A percentile compares a stretch with the other conserved stretches of the same genome.
These are phyloP conservation scores for Hydractinia echinata DNA, from an alignment of 30 jellyfish, hydroid and myxozoan species.

Conservation along the genomic window DNA sequence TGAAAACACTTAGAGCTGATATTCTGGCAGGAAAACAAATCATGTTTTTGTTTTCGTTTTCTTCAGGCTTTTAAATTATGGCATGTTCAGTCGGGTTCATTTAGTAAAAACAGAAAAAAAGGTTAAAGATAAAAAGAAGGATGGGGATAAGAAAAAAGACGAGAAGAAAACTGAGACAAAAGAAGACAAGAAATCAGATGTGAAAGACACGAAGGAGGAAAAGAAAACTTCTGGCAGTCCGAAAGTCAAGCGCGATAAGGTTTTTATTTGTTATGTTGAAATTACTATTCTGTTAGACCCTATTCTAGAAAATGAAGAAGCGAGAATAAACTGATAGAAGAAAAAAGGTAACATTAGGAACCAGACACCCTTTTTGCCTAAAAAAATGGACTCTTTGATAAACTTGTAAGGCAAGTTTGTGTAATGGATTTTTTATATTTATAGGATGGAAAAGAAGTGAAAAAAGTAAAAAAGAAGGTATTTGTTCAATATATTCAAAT, in stretches of 20 bases:
- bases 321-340: too few relatives aligned
- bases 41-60: background rate
- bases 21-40: too few relatives aligned
- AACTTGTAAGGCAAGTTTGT: background rate
- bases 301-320: too few relatives aligned
- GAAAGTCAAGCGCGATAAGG: slow-evolving; percentile 3
- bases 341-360: too few relatives aligned
- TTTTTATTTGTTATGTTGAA: background rate
- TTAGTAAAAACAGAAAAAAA: slow-evolving; percentile 62
- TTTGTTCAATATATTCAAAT: background rate
- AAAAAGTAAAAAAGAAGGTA: slow-evolving; percentile 37
- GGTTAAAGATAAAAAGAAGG: slow-evolving; percentile 50
- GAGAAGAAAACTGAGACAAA: slow-evolving; percentile 38
- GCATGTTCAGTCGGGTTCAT: slow-evolving; percentile 68
- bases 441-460: slow-evolving; percentile 35
- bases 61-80: slow-evolving; percentile 23
- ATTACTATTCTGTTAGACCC: background rate
- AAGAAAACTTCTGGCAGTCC: slow-evolving; percentile 33
- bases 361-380: too few relatives aligned
- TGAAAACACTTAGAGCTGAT: too few relatives aligned
- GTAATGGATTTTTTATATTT: background rate
- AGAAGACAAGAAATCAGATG: slow-evolving; percentile 1
- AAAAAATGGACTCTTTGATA: too few relatives aligned
- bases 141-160: slow-evolving; percentile 33
- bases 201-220: slow-evolving; percentile 4